Evolutionary conservation across 2,888 invertebrate genomes (phyloP), one percentile per base, ranked within the genome.

Genomic region (Acanthoscelides obtectus): DNA sequence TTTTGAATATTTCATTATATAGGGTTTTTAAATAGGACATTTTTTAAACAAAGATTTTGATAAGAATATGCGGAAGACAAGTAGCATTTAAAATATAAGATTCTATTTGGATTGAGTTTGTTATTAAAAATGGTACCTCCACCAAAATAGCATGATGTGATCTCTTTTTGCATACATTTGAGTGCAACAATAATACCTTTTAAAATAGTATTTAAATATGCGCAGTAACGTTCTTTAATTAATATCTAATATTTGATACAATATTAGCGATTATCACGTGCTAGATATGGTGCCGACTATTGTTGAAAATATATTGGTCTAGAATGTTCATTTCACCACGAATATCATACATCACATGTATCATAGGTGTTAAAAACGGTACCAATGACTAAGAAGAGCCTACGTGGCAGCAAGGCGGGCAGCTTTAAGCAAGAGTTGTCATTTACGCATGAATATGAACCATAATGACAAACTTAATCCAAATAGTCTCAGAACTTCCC

Each of bases 401-500:
- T 63, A 12, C 19, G 63, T 63, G 19, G 19, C 63, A 63, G 19
- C 19, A 12, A 63, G 8, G 8, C 12, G 63, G 8, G 8, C 63
- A 12, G 63, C 19, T 63, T 63, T 63, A 19, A 63, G 19, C 8
- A 63, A 63, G 63, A 63, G 63, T 63, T 63, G 8, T 12, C 63
- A n/a, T n/a, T n/a, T n/a, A n/a, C n/a, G n/a, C n/a, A 25, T 25
- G 25, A 25, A 25, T 3, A 17, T 45, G 45, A 45, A 17, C 25
- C 6, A 12, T 45, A 12, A 45, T 12, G 45, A 45, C 45, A 45
- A 12, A 45, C 5, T 45, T 45, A 45, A 45, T 45, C 12, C 66
- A 66, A 66, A 21, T 5, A 22, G 17, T 22, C 66, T 20, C 20
- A 19, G 22, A 83, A 82, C 83, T 83, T 83, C 83, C 83, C 82